phyloP scores from a whole-genome alignment of 2,113 vertebrate species.

The Setophaga coronata region DNA sequence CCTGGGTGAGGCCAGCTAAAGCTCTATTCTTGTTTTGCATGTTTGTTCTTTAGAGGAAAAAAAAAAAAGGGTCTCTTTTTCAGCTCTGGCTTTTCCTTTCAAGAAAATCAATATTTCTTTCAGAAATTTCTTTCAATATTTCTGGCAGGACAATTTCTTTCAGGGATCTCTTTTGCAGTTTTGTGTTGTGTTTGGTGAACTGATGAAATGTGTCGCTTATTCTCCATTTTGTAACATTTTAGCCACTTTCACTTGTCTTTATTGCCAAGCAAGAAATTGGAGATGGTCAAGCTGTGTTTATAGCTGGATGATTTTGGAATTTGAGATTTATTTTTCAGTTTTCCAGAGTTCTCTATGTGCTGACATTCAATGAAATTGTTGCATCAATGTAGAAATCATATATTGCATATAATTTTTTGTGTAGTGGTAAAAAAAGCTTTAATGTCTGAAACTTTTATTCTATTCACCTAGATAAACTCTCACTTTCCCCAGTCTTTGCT shows the following conservation, averaged over 20 bases:
- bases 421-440: background rate
- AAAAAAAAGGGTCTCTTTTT: background rate
- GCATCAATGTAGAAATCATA: background rate
- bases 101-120: background rate
- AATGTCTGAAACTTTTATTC: background rate
- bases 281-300: background rate
- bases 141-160: background rate
- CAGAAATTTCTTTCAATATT: too few relatives aligned
- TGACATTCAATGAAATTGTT: conserved; percentile 2
- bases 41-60: background rate
- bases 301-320: background rate
- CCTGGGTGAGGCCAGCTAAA: background rate
- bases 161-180: background rate
- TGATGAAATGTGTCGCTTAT: background rate
- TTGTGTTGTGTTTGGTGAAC: background rate
- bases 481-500: background rate
- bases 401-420: background rate
- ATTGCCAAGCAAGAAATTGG: background rate
- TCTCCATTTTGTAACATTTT: background rate
- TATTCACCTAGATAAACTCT: background rate
- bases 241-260: background rate
- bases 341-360: background rate
- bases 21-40: background rate
- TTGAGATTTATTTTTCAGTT: background rate
- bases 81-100: background rate